Conservation (phyloP, 2,888 invertebrate genomes). For the Drosophila monieri region DNA sequence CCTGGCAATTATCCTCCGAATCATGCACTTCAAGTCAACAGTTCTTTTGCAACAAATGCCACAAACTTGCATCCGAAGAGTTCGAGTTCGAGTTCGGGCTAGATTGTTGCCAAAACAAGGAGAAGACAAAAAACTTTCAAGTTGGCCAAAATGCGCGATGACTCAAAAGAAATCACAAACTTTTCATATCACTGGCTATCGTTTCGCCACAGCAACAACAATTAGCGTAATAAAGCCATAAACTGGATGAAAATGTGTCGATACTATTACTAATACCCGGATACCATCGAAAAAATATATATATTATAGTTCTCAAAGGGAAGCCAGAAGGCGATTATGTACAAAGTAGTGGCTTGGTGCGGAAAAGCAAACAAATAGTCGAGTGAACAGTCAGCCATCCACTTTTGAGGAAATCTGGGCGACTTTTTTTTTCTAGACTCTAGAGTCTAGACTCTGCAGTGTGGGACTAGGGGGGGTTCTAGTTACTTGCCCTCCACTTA, state of each 20-base stretch:
- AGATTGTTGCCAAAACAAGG: background rate
- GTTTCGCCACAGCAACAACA: constrained; percentile 27
- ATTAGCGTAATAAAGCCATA: constrained; percentile 56
- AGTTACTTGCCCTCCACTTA: constrained; percentile 37
- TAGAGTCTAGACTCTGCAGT: background rate
- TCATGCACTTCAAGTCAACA: constrained; percentile 3
- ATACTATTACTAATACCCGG: constrained; percentile 8
- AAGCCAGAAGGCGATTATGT: background rate
- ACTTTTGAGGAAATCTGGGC: constrained; percentile 5
- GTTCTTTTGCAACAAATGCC: too few relatives aligned
- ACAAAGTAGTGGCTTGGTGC: background rate
- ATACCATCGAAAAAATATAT: constrained; percentile 8
- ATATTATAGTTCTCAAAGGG: background rate
- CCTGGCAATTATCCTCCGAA: background rate
- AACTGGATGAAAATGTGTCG: constrained; percentile 25
- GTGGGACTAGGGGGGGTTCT: background rate
- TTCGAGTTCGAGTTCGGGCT: too few relatives aligned
- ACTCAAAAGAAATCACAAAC: constrained; percentile 53
- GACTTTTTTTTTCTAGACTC: background rate
- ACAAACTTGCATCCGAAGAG: constrained; percentile 5
- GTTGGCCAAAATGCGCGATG: constrained; percentile 20
- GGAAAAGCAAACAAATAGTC: background rate
- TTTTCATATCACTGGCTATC: constrained; percentile 60
- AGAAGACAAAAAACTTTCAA: constrained; percentile 3
- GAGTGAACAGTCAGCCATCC: background rate